These are phyloP conservation scores for Calidris pygmaea DNA, from an alignment of 2,113 vertebrate species.

Conservation along the genomic window DNA sequence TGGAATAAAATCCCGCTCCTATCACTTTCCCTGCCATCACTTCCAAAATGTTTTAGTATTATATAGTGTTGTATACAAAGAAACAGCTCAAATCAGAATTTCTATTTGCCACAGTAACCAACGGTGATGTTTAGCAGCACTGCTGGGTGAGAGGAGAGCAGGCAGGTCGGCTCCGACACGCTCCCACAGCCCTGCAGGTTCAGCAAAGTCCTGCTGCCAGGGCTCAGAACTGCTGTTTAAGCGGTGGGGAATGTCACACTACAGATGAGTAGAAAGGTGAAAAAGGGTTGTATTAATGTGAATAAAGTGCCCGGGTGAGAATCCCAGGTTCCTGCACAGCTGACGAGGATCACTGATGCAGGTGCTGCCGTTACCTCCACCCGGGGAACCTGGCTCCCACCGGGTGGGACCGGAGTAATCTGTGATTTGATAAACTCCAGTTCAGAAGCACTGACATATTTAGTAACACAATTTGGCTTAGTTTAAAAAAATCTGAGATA, in stretches of 20 bases:
- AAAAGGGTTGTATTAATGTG: background rate
- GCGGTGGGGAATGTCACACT: background rate
- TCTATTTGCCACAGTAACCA: no score
- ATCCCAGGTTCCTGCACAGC: background rate
- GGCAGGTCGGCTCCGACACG: accelerated
- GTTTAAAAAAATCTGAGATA: background rate
- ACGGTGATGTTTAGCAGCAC: accelerated
- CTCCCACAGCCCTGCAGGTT: background rate
- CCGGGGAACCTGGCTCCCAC: no score
- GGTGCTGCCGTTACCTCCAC: background rate
- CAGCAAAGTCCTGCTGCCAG: background rate
- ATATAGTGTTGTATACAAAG: background rate
- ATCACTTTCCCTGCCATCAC: background rate
- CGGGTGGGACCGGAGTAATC: background rate
- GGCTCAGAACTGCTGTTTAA: background rate
- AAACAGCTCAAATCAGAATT: background rate
- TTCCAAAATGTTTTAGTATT: background rate
- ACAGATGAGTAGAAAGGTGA: accelerated
- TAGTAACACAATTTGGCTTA: background rate
- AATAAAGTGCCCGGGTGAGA: background rate
- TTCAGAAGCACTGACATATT: background rate
- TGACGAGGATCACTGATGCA: accelerated
- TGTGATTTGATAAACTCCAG: background rate
- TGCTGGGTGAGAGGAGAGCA: accelerated
- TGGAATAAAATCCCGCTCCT: background rate